Conservation (phyloP, 2,797 vertebrate species). For the Naso thynnoides region DNA sequence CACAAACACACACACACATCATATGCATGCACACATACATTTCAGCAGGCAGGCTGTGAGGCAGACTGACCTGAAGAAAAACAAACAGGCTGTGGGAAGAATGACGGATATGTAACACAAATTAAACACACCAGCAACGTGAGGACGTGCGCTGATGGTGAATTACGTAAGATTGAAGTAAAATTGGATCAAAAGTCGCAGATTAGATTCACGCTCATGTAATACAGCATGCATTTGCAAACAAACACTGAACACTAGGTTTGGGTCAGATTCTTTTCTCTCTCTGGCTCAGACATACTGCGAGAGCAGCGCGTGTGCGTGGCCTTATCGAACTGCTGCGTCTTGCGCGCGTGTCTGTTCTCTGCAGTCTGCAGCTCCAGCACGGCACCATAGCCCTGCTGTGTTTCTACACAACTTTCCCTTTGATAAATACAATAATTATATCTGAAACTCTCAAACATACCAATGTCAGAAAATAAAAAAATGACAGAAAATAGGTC, state of each 20-base stretch:
- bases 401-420: too few relatives aligned
- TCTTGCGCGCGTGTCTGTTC: too few relatives aligned
- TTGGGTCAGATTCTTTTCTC: constrained; percentile 30
- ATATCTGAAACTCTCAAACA: too few relatives aligned
- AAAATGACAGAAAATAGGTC: too few relatives aligned
- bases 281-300: too few relatives aligned
- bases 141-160: background rate
- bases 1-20: constrained; percentile 21
- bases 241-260: background rate
- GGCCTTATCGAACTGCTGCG: too few relatives aligned
- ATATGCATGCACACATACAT: constrained; percentile 23
- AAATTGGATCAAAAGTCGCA: background rate
- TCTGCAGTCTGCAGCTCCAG: too few relatives aligned
- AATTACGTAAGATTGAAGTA: constrained; percentile 7
- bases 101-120: constrained; percentile 5
- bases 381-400: too few relatives aligned
- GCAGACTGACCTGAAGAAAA: constrained; percentile 19
- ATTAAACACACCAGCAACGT: background rate
- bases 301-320: too few relatives aligned
- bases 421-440: too few relatives aligned
- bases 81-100: constrained; percentile 10
- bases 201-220: background rate
- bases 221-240: background rate
- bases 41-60: constrained; percentile 19
- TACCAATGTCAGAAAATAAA: too few relatives aligned